Conservation (phyloP, 2,113 vertebrate species). For the Silurus meridionalis region DNA sequence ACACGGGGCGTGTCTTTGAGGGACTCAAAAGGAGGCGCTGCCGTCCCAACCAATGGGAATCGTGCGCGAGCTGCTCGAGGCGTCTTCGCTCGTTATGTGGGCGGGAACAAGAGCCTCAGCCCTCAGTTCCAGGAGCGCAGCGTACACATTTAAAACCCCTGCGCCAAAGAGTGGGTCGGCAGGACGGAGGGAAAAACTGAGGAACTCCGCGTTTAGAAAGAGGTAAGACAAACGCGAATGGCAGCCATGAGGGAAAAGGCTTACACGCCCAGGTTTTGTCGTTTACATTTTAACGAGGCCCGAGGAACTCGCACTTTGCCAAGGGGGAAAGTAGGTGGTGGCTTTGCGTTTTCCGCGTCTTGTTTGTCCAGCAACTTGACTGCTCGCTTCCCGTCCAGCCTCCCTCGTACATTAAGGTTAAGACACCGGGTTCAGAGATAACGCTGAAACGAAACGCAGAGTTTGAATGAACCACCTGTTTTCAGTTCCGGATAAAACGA, state of each 20-base stretch:
- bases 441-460: not conserved
- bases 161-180: slow-evolving; percentile 37
- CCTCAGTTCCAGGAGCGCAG: slow-evolving; percentile 43
- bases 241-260: not conserved
- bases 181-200: slow-evolving; percentile 19
- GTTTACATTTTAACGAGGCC: not conserved
- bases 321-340: slow-evolving; percentile 57
- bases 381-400: slow-evolving; percentile 33
- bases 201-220: slow-evolving; percentile 48
- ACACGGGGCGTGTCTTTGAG: slow-evolving; percentile 53
- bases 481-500: not conserved
- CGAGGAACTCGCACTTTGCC: slow-evolving; percentile 39
- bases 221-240: slow-evolving; percentile 57
- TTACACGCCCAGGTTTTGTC: not conserved
- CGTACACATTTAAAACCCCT: slow-evolving; percentile 58
- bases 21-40: slow-evolving; percentile 59
- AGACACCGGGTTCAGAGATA: not conserved
- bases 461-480: slow-evolving; percentile 50
- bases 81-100: slow-evolving; percentile 48
- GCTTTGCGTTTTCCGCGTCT: slow-evolving; percentile 39
- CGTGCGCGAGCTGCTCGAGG: slow-evolving; percentile 53
- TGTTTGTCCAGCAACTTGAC: slow-evolving; percentile 54
- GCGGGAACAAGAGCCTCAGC: slow-evolving; percentile 55
- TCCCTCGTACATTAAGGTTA: slow-evolving; percentile 52
- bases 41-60: slow-evolving; percentile 62